phyloP scores from a whole-genome alignment of 2,888 invertebrate genomes.

The Dione juno region DNA sequence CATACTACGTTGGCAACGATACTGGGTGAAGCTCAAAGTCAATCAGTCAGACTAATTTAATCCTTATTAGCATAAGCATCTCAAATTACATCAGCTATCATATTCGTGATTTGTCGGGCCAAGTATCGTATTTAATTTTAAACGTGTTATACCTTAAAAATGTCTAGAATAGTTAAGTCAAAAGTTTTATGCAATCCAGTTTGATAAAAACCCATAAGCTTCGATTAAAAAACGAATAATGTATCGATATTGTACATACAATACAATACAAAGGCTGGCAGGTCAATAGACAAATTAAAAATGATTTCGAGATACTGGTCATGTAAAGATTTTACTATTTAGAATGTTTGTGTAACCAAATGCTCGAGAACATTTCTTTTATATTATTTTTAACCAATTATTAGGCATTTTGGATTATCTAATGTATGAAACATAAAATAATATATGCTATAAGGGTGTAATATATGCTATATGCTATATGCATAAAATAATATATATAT shows the following conservation, averaged over 20 bases:
- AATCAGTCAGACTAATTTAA: slow-evolving; percentile 1
- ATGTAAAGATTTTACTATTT: no score
- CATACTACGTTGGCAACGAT: background rate
- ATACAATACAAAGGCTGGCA: no score
- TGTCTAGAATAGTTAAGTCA: background rate
- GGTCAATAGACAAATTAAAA: no score
- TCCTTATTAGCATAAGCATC: slow-evolving; percentile 15
- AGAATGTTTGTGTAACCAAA: no score
- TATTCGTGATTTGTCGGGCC: slow-evolving; percentile 5
- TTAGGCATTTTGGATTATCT: no score
- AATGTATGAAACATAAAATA: no score
- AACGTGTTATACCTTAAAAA: background rate
- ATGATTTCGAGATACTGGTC: no score
- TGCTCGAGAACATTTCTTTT: no score
- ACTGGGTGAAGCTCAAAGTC: background rate
- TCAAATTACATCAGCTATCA: slow-evolving; percentile 15
- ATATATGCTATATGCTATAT: no score
- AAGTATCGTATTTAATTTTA: slow-evolving; percentile 3
- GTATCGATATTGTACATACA: slow-evolving; percentile 9
- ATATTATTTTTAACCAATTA: no score
- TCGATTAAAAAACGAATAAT: background rate
- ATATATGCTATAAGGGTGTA: no score
- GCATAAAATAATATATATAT: no score
- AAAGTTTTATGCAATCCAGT: background rate
- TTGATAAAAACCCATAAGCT: slow-evolving; percentile 4